phyloP scores from a whole-genome alignment of 2,113 vertebrate genomes.

The Stegostoma tigrinum region DNA sequence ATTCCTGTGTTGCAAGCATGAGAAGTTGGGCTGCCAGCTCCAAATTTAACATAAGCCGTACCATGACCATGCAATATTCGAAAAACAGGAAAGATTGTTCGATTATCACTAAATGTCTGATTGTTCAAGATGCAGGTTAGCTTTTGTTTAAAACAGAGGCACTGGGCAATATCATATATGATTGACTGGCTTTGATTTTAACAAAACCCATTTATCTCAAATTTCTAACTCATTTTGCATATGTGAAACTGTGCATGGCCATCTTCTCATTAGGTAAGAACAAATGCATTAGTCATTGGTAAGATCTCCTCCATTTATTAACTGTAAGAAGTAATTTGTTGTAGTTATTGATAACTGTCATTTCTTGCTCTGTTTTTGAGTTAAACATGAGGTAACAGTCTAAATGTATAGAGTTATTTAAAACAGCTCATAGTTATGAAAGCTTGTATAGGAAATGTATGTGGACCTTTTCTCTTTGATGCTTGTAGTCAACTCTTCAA shows the following conservation, averaged over 20 bases:
- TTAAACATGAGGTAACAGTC: neutral
- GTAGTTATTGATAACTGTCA: neutral
- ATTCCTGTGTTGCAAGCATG: neutral
- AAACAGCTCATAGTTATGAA: neutral
- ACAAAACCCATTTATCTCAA: neutral
- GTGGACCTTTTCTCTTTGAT: neutral
- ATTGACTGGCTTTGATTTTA: neutral
- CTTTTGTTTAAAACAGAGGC: neutral
- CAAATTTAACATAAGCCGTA: neutral
- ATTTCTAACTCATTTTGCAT: neutral
- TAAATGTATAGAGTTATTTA: neutral
- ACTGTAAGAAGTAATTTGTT: neutral
- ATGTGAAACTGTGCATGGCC: neutral
- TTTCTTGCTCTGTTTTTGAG: neutral
- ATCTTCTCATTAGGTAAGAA: neutral
- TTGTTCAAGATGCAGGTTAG: neutral
- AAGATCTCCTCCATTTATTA: neutral
- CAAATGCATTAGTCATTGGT: neutral
- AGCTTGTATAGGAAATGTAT: neutral
- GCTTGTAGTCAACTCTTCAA: neutral
- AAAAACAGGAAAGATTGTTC: neutral
- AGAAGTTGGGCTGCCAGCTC: neutral
- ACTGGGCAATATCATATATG: neutral
- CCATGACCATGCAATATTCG: neutral
- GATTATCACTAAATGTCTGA: neutral